phyloP scores from a whole-genome alignment of 2,797 vertebrate species.

The Enteromius thamalakanensis region DNA sequence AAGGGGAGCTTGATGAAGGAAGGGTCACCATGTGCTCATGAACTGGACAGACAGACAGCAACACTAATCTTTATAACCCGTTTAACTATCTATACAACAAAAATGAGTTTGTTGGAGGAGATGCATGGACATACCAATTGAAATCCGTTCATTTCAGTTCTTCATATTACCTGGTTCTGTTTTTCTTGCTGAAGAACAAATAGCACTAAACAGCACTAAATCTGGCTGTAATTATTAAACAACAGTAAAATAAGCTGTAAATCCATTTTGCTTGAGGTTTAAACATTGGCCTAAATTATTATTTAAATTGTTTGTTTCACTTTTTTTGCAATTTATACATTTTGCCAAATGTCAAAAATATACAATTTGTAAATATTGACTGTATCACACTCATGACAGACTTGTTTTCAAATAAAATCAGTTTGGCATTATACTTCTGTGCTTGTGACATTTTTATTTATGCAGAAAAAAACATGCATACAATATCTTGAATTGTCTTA shows the following conservation, averaged over 20 bases:
- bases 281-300: not conserved
- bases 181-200: conserved; percentile 12
- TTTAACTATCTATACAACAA: not conserved
- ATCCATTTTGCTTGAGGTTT: conserved; percentile 1
- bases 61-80: not conserved
- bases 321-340: conserved; percentile 3
- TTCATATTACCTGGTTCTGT: not conserved
- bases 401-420: conserved; percentile 18
- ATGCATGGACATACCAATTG: not conserved
- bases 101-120: not conserved
- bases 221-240: not conserved
- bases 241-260: conserved; percentile 11
- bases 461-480: not conserved
- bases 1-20: not conserved
- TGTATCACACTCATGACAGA: not conserved
- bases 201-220: too few species aligned
- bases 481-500: not conserved
- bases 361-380: not conserved
- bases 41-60: not conserved
- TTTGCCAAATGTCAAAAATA: conserved; percentile 21
- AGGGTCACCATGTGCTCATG: not conserved
- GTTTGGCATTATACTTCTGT: not conserved
- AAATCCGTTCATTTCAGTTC: not conserved
- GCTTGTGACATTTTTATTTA: conserved; percentile 7
- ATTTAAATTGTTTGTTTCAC: not conserved